Percentiles rank a stretch among this genome's conserved stretches.
Evolutionary conservation across 2,113 vertebrate species (phyloP).

Genomic region (Willisornis vidua): DNA sequence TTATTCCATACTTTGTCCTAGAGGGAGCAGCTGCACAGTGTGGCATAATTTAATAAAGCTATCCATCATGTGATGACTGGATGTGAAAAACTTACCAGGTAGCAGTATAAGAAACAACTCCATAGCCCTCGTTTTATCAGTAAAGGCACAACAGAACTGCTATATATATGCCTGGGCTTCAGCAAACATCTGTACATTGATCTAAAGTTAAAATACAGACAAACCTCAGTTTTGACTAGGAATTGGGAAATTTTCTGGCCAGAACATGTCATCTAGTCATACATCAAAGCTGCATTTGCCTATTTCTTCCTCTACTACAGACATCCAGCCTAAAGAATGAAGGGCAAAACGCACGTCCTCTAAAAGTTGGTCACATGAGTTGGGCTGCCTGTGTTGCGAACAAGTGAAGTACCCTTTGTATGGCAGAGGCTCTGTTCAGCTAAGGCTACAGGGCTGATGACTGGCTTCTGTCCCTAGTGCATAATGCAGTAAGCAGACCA

Average conservation of each 20-base stretch:
- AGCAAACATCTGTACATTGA: not conserved
- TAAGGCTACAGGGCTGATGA: accelerated
- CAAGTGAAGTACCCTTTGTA: not conserved
- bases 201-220: not conserved
- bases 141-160: not conserved
- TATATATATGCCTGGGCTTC: not conserved
- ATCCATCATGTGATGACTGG: not conserved
- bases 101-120: not conserved
- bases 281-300: not conserved
- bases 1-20: not conserved
- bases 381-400: not conserved
- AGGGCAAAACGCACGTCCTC: not conserved
- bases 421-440: not conserved
- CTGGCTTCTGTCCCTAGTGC: not conserved
- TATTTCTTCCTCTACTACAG: accelerated
- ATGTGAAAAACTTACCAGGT: not conserved
- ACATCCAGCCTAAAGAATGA: not conserved
- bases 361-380: not conserved
- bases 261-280: not conserved
- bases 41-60: not conserved
- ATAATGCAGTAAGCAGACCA: not conserved
- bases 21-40: not conserved
- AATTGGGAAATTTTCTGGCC: not conserved
- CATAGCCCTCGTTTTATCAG: not conserved
- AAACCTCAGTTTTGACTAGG: not conserved